Evolutionary conservation across 2,797 vertebrate genomes (phyloP), one percentile per base, ranked within the genome.

Genomic region (Chaetodon trifasciatus): DNA sequence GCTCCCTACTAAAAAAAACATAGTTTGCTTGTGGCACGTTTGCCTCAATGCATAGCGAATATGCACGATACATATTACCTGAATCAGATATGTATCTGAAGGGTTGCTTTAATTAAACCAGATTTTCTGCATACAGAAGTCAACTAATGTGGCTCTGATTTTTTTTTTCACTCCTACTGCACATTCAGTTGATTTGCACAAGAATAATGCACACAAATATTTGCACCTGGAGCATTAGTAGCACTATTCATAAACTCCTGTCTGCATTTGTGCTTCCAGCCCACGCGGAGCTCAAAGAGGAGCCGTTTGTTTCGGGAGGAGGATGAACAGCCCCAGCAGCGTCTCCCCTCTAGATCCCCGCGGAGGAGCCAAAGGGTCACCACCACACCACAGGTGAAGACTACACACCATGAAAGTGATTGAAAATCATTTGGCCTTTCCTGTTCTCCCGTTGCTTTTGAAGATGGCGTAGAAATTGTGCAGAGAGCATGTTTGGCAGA

Each of bases 241-340:
- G 1, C 23, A 40, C 16, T 37, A 2, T 69, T 69, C 10, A 37
- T 49, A 35, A 84, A 47, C 8, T 19, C 5, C 21, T 64, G 15
- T 60, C 15, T 3, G 9, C 35, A 8, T 82, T 78, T 88, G 12
- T 78, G 57, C 11, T 50, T 88, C 11, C 87, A 99, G 98, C 97
- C 98, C 74, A 98, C 97, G 64, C 96, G 97, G 94, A 98, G 96
- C 93, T 99, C 98, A 79, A 99, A 99, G 91, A 96, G 97, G 90
- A 99, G 97, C 89, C 97, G 98, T 76, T 95, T 97, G 84, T 97
- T 97, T 93, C 96, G 96, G 91, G 98, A 98, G 60, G 98, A 99
- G 57, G 98, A 99, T 56, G 97, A 99, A 53, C 78, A 82, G 21
- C 91, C 93, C 3, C 91, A 86, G 88, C 96, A 96, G 75, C 96